Percentiles rank a stretch among this genome's conserved stretches.
Evolutionary conservation across 2,888 invertebrate species (phyloP).

Genomic region (Coecobrya sp.): DNA sequence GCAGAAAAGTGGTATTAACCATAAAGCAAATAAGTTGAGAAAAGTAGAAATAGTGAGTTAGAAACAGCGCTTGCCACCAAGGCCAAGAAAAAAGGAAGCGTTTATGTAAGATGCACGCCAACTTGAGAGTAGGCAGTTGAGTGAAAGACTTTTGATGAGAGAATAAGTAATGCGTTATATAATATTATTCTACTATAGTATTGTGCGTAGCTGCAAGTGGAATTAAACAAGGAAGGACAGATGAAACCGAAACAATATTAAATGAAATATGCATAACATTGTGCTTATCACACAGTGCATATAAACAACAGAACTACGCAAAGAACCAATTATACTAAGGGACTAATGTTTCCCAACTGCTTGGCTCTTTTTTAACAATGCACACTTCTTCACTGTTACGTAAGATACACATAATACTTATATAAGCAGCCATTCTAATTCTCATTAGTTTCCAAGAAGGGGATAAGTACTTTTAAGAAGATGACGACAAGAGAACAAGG

Average conservation of each 20-base stretch:
- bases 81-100: neutral
- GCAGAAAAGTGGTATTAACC: constrained; percentile 69
- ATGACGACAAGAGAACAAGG: constrained; percentile 10
- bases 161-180: constrained; percentile 42
- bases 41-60: neutral
- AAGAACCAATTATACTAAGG: constrained; percentile 46
- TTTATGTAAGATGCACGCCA: constrained; percentile 15
- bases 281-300: neutral
- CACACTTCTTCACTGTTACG: neutral
- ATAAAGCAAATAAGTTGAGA: constrained; percentile 47
- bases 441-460: constrained; percentile 67
- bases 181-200: neutral
- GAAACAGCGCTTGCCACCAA: neutral
- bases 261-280: constrained; percentile 52
- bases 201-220: neutral
- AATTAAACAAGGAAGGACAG: constrained; percentile 61
- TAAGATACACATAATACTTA: neutral
- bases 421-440: constrained; percentile 25
- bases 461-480: constrained; percentile 48
- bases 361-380: constrained; percentile 57
- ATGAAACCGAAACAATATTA: constrained; percentile 55
- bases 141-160: constrained; percentile 71
- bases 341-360: constrained; percentile 27
- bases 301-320: constrained; percentile 39
- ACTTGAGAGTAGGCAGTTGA: constrained; percentile 50